Evolutionary conservation across 2,113 vertebrate genomes (phyloP), one percentile per base, ranked within the genome.

Genomic region (Gorsachius goisagi): DNA sequence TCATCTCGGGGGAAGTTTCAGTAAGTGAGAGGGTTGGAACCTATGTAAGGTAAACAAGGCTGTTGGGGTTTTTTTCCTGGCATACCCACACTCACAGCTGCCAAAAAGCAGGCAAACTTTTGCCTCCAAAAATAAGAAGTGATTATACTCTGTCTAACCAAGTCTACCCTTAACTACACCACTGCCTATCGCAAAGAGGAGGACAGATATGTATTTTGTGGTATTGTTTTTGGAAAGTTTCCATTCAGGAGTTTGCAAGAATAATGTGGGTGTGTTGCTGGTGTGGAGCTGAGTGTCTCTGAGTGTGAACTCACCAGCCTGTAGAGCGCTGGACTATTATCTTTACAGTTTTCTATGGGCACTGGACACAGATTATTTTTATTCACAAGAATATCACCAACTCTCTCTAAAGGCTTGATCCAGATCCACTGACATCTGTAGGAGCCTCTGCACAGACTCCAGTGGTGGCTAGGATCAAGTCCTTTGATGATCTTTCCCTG

Each of bases 111-210:
- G 89, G 80, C 41, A 68, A 97, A 89, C 11, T 88, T 95, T 89
- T 95, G 94, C 95, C 91, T 98, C 97, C 93, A 95, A 98, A 98
- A 98, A 98, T 98, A 98, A 95, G 97, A 97, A 97, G 89, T 98
- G 93, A 98, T 98, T 98, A 98, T 97, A 97, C 83, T 97, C 52
- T 97, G 94, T 85, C 95, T 98, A 82, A 97, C 96, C 96, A 95
- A 92, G 76, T 86, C 96, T 96, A 86, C 73, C 72, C 96, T 94
- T 96, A 96, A 93, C 80, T 97, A 90, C 60, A 95, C 94, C 92
- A 90, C 27, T 74, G 97, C 76, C 93, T 93, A 96, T 97, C 83
- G 15, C 93, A 96, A 93, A 93, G 41, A 94, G 73, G 73, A 73
- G 5, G 90, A 44, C 79, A 96, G 58, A 89, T 82, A 95, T 41